Base-by-base conservation (phyloP, 1,140 invertebrate genomes). In the Glossosoma conforme region DNA sequence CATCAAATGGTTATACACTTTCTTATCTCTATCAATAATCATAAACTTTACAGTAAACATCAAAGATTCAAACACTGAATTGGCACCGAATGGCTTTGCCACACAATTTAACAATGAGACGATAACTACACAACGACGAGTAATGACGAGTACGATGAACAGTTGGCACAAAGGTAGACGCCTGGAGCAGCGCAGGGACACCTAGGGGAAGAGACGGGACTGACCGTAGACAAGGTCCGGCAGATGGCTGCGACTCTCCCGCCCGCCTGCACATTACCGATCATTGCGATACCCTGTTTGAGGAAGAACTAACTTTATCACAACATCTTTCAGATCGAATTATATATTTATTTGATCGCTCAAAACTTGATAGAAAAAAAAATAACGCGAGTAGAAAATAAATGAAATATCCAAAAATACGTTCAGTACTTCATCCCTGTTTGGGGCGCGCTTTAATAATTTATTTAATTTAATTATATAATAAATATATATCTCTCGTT, bases 231-330 rank as follows among this genome's bases (percentile, higher is more conserved):
- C 22, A 46, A 52, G 45, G 50, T 32, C 52, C 41, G 49, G 37
- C 40, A 50, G 14, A 32, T 40, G 46, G n/a, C 17, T 24, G 19
- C 20, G 11, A 20, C 15, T 9, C 11, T 24, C n/a, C 17, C 14
- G 14, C 30, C 40, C 44, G 40, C 22, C 30, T 40, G 19, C 38
- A 17, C 21, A 10, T 52, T 37, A 48, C 47, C 47, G 33, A 32
- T 36, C 33, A 13, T 13, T 44, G 24, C 56, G 22, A 33, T 54
- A 58, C 56, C 56, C 56, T 58, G 56, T 58, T 37, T 43, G 32
- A 52, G 42, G 56, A 52, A 47, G 47, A 54, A 54, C 47, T 41
- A 58, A 30, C 56, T 58, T 52, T 58, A 54, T 58, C 56, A 58
- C 56, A 58, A 49, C 44, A 47, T 24, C 21, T 13, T 51, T 51